Percentiles rank a stretch among this genome's conserved stretches.
Evolutionary conservation across 2,888 invertebrate species (phyloP).

Genomic region (Tinea trinotella): DNA sequence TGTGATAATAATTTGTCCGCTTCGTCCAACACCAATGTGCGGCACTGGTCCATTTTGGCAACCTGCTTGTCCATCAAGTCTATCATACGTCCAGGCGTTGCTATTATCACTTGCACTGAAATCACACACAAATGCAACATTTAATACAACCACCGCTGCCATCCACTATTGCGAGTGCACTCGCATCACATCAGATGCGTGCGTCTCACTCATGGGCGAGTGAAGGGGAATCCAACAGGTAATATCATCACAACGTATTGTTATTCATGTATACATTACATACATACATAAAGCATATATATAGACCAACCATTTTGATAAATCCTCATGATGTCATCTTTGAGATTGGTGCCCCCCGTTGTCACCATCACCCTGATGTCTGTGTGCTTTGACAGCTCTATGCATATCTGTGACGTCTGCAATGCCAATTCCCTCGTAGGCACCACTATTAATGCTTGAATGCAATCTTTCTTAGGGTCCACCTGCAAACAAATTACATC

Average conservation of each 20-base stretch:
- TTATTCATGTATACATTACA: too few species aligned
- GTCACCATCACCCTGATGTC: slow-evolving; percentile 99
- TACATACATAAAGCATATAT: too few species aligned
- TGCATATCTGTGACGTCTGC: slow-evolving; percentile 99
- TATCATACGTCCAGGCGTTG: slow-evolving; percentile 98
- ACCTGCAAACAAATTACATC: slow-evolving; percentile 51
- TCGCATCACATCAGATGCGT: too few species aligned
- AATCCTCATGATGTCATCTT: slow-evolving; percentile 99
- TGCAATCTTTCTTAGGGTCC: slow-evolving; percentile 89
- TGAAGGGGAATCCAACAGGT: not conserved
- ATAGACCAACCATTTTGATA: slow-evolving; percentile 89
- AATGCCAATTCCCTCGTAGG: slow-evolving; percentile 98
- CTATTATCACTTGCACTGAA: slow-evolving; percentile 97
- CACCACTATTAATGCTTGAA: slow-evolving; percentile 98
- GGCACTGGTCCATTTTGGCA: slow-evolving; percentile 96
- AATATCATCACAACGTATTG: not conserved
- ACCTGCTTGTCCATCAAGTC: slow-evolving; percentile 99
- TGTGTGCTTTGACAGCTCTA: slow-evolving; percentile 98
- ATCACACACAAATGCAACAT: too few species aligned
- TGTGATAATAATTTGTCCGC: slow-evolving; percentile 99
- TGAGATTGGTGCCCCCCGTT: slow-evolving; percentile 97
- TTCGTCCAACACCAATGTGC: slow-evolving; percentile 97
- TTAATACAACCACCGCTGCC: too few species aligned
- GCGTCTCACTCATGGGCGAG: not conserved
- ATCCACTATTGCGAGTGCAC: too few species aligned